phyloP scores from a whole-genome alignment of 1,140 invertebrate genomes.

The Papilio glaucus region DNA sequence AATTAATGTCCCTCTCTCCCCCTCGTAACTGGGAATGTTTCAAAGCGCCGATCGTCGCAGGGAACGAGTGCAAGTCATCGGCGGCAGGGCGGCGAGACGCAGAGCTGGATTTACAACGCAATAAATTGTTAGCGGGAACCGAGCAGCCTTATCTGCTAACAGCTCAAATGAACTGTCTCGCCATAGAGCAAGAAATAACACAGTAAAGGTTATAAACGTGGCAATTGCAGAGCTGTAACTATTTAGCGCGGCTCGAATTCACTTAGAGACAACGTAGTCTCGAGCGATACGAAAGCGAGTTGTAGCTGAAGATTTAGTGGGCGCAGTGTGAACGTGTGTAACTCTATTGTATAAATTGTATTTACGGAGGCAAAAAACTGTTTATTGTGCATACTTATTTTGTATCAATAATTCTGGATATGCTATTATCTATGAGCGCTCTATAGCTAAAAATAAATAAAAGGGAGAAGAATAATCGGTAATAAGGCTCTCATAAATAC shows the following conservation, averaged over 20 bases:
- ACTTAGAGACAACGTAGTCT: conserved; percentile 10
- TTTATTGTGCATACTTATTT: neutral
- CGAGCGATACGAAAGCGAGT: neutral
- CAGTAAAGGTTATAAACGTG: conserved; percentile 43
- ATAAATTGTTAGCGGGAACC: conserved; percentile 70
- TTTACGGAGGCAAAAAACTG: neutral
- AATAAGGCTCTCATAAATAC: neutral
- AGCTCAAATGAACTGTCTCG: conserved; percentile 71
- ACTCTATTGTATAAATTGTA: neutral
- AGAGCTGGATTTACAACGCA: conserved; percentile 66
- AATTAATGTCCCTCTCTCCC: conserved; percentile 69
- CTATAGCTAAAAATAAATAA: no score
- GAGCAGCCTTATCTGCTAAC: conserved; percentile 71
- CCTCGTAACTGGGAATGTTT: conserved; percentile 66
- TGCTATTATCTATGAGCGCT: no score
- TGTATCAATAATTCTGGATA: no score
- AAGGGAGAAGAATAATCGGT: no score
- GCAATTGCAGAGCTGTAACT: conserved; percentile 38
- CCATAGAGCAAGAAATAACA: conserved; percentile 54
- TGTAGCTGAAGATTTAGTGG: neutral
- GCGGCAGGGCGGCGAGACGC: conserved; percentile 49
- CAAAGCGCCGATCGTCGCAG: conserved; percentile 60
- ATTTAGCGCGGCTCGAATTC: conserved; percentile 21
- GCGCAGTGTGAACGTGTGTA: neutral
- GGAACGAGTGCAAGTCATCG: conserved; percentile 70